A percentile compares a stretch with the other conserved stretches of the same genome.
phyloP scores from a whole-genome alignment of 2,888 invertebrate genomes.

The Cryptus viduatorius region DNA sequence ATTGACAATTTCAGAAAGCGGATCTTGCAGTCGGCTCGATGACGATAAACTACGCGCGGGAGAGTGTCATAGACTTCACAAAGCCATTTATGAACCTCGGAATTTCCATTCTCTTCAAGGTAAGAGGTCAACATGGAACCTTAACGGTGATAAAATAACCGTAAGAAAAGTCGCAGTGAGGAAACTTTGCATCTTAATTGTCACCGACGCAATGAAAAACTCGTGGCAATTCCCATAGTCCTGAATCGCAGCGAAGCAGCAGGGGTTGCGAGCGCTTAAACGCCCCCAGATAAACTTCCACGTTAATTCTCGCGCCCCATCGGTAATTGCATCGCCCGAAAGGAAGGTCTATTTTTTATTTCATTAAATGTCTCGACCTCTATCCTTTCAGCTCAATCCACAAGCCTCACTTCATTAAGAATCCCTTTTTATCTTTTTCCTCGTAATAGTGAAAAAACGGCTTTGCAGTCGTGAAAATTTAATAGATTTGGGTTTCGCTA shows the following conservation, averaged over 20 bases:
- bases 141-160: conserved; percentile 9
- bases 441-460: background rate
- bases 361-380: conserved; percentile 41
- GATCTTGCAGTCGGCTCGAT: conserved; percentile 95
- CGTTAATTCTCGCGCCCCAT: conserved; percentile 66
- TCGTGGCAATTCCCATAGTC: conserved; percentile 65
- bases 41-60: conserved; percentile 95
- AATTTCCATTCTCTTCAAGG: conserved; percentile 94
- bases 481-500: background rate
- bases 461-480: background rate
- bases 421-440: conserved; percentile 31
- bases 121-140: conserved; percentile 79
- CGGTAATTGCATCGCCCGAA: conserved; percentile 52
- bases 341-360: conserved; percentile 43
- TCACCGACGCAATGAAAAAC: conserved; percentile 29
- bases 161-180: conserved; percentile 7
- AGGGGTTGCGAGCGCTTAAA: conserved; percentile 41
- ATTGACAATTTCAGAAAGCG: conserved; percentile 89
- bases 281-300: conserved; percentile 58
- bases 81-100: conserved; percentile 97
- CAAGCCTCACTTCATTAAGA: conserved; percentile 13
- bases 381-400: conserved; percentile 30
- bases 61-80: conserved; percentile 96
- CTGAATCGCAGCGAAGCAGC: conserved; percentile 9
- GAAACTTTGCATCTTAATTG: conserved; percentile 59